Conservation (phyloP, 2,113 vertebrate species). For the Hemichromis elongatus region DNA sequence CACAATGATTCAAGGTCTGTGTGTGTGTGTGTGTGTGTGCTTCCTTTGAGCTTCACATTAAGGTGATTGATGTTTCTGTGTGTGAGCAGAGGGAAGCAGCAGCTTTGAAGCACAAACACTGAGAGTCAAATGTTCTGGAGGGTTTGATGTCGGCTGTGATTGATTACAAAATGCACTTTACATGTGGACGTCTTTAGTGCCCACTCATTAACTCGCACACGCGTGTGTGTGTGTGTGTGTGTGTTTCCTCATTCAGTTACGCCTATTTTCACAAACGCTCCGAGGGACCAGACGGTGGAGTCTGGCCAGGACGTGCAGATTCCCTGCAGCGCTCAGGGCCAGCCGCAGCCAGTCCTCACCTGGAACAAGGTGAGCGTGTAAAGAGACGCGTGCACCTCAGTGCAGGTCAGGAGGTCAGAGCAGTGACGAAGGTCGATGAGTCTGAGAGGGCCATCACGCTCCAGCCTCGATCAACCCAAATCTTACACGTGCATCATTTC, state of each 20-base stretch:
- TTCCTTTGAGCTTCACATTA: background rate
- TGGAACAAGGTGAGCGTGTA: constrained; percentile 91
- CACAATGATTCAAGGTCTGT: accelerated
- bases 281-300: constrained; percentile 90
- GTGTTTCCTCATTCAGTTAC: constrained; percentile 83
- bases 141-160: background rate
- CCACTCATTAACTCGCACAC: constrained; percentile 70
- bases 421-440: background rate
- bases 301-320: constrained; percentile 92
- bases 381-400: background rate
- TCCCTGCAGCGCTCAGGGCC: constrained; percentile 91
- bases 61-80: background rate
- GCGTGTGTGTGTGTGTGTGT: constrained; percentile 50
- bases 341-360: constrained; percentile 89
- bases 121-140: background rate
- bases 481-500: too few relatives aligned
- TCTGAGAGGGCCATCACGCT: background rate
- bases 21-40: background rate
- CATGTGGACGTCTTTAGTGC: background rate
- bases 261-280: constrained; percentile 90
- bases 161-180: constrained; percentile 10
- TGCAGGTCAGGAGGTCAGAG: background rate
- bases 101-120: background rate
- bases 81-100: background rate
- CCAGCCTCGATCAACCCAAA: too few relatives aligned